These are phyloP conservation scores for Globodera rostochiensis DNA, from an alignment of 1,140 invertebrate genomes.

Conservation along the genomic window DNA sequence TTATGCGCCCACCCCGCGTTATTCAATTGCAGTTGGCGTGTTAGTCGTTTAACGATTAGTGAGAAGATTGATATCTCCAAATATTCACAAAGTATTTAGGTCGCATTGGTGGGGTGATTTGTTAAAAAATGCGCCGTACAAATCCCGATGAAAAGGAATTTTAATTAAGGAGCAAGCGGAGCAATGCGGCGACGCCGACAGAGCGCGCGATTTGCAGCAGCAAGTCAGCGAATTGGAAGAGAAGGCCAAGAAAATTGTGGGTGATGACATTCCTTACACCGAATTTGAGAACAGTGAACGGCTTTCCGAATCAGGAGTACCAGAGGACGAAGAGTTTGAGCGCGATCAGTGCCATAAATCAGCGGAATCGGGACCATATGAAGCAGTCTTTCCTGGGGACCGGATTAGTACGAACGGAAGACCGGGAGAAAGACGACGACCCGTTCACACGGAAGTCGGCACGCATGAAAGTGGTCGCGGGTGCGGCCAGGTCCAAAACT, in stretches of 20 bases:
- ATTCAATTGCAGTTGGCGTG: neutral
- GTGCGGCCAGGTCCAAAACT: constrained; percentile 27
- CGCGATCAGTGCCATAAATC: constrained; percentile 45
- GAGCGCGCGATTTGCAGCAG: constrained; percentile 42
- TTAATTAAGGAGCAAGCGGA: constrained; percentile 47
- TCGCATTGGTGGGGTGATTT: neutral
- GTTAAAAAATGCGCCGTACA: neutral
- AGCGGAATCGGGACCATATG: constrained; percentile 55
- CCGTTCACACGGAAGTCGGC: constrained; percentile 52
- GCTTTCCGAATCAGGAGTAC: constrained; percentile 23
- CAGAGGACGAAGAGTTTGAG: constrained; percentile 37
- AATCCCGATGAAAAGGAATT: neutral
- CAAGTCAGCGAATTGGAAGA: constrained; percentile 49
- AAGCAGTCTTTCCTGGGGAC: constrained; percentile 45
- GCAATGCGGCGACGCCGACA: constrained; percentile 28
- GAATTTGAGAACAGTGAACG: neutral
- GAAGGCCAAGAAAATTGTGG: constrained; percentile 30
- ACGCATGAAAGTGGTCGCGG: constrained; percentile 45
- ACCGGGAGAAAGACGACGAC: constrained; percentile 40
- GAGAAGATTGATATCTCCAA: neutral
- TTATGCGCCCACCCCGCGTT: neutral
- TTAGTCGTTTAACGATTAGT: neutral
- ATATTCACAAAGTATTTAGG: neutral
- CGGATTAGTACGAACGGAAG: constrained; percentile 13
- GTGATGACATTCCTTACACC: neutral